These are phyloP conservation scores for Campoletis raptor DNA, from an alignment of 2,888 invertebrate genomes.

Conservation along the genomic window DNA sequence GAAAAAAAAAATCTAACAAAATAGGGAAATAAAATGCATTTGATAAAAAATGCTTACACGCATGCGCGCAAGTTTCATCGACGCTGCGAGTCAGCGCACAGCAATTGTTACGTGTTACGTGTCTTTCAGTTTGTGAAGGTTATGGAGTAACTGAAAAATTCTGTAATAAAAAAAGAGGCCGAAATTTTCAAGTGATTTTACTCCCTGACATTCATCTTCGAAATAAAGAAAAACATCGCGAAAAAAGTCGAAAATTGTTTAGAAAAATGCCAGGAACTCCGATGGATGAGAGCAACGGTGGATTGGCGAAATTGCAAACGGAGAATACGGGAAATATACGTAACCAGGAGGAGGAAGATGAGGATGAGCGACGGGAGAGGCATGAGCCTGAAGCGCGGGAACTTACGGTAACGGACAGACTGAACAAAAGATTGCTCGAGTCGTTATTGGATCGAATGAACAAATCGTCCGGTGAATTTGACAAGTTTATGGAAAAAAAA, in stretches of 20 bases:
- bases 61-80: neutral
- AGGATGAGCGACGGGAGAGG: conserved; percentile 71
- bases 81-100: neutral
- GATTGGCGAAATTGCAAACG: conserved; percentile 68
- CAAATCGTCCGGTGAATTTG: conserved; percentile 76
- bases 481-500: conserved; percentile 78
- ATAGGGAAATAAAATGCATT: neutral
- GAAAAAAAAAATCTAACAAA: neutral
- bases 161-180: neutral
- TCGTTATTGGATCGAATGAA: conserved; percentile 88
- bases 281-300: conserved; percentile 69
- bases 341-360: conserved; percentile 24
- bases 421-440: conserved; percentile 89
- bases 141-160: neutral
- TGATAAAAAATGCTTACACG: neutral
- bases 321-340: conserved; percentile 57
- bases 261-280: conserved; percentile 81
- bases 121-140: neutral
- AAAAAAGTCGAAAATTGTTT: neutral
- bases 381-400: conserved; percentile 82
- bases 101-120: conserved; percentile 1
- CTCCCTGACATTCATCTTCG: neutral
- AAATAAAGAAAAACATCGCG: neutral
- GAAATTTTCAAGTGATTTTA: conserved; percentile 13
- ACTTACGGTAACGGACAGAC: conserved; percentile 88